These are phyloP conservation scores for Troides oblongomaculatus DNA, from an alignment of 2,888 invertebrate species.

Conservation along the genomic window DNA sequence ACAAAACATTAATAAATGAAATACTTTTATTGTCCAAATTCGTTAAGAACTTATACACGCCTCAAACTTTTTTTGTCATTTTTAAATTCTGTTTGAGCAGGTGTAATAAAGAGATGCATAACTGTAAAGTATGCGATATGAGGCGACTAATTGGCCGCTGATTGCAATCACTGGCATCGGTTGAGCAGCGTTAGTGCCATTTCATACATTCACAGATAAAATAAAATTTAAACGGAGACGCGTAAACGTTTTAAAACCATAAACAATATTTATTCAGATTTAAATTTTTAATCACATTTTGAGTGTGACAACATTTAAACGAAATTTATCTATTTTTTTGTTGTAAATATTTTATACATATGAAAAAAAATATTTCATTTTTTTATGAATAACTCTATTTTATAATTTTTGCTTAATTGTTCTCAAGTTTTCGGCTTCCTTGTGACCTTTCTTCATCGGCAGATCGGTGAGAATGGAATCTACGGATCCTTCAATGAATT, in stretches of 20 bases:
- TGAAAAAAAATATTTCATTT: no score
- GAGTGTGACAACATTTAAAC: not conserved
- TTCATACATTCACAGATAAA: slow-evolving; percentile 9
- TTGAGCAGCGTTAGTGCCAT: slow-evolving; percentile 3
- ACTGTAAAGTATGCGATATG: slow-evolving; percentile 9
- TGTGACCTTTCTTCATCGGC: no score
- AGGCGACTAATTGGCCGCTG: slow-evolving; percentile 12
- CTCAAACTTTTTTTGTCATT: not conserved
- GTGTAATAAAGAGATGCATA: not conserved
- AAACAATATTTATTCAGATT: not conserved
- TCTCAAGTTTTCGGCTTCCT: no score
- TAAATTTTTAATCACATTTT: not conserved
- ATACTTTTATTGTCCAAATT: no score
- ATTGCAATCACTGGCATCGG: slow-evolving; percentile 12
- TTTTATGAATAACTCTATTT: no score
- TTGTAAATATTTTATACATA: no score
- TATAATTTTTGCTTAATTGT: no score
- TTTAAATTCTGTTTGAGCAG: not conserved
- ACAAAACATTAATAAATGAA: no score
- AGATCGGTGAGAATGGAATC: no score
- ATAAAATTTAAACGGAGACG: not conserved
- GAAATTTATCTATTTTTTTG: not conserved
- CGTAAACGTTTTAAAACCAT: not conserved
- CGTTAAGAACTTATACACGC: no score
- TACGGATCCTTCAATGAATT: no score